Conservation (phyloP, 2,888 invertebrate species). For the Torymus tubicola region DNA sequence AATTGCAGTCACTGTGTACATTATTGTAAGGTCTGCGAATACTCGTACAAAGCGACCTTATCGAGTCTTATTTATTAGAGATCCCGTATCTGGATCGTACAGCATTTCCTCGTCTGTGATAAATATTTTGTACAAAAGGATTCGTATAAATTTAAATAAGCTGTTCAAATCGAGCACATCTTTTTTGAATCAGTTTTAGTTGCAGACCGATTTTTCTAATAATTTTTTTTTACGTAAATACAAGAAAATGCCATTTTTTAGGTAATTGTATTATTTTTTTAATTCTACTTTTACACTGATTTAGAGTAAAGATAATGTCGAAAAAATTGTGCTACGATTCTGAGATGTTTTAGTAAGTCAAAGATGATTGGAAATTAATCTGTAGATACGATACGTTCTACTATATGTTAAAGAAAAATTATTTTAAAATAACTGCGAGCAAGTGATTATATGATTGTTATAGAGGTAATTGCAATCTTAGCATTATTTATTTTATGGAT, state of each 20-base stretch:
- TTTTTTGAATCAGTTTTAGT: constrained; percentile 56
- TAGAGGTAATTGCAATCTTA: constrained; percentile 41
- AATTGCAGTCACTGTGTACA: constrained; percentile 45
- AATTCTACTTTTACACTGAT: constrained; percentile 49
- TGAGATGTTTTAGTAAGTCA: constrained; percentile 50
- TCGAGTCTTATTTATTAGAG: constrained; percentile 49
- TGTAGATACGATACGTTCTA: constrained; percentile 51
- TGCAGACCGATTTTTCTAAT: constrained; percentile 45
- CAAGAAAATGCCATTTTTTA: constrained; percentile 53
- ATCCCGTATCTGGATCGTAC: constrained; percentile 49
- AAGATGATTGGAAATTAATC: constrained; percentile 49
- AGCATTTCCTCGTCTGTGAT: constrained; percentile 59
- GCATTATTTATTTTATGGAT: too few species aligned
- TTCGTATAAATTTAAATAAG: constrained; percentile 51
- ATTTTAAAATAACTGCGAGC: constrained; percentile 50
- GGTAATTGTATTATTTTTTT: constrained; percentile 50
- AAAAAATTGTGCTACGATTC: constrained; percentile 54
- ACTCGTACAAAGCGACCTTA: constrained; percentile 35
- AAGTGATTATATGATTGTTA: constrained; percentile 47
- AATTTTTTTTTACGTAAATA: constrained; percentile 48
- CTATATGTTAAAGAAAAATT: constrained; percentile 46
- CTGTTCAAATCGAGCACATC: constrained; percentile 52
- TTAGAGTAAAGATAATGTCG: constrained; percentile 41
- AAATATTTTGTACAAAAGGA: constrained; percentile 57
- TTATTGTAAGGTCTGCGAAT: constrained; percentile 37